Evolutionary conservation across 1,140 invertebrate species (phyloP).

Genomic region (Hylaeus anthracinus): DNA sequence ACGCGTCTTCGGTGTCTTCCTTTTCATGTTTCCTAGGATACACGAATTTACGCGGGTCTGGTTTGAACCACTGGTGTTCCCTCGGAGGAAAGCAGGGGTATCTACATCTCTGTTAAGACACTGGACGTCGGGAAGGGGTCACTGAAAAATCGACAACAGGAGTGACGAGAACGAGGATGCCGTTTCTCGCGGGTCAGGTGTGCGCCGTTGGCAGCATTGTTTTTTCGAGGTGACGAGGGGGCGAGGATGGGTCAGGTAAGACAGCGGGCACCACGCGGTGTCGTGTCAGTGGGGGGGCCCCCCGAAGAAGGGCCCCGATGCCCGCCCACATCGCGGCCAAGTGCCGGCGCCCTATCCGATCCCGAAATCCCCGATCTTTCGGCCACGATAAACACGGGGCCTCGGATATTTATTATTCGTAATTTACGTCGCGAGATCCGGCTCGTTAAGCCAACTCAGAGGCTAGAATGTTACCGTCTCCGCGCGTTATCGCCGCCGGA

Average conservation of each 20-base stretch:
- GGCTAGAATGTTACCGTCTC: conserved; percentile 15
- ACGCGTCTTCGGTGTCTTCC: too few relatives aligned
- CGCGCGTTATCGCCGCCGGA: conserved; percentile 2
- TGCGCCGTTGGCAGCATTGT: conserved; percentile 43
- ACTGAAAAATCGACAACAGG: conserved; percentile 51
- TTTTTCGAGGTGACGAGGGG: conserved; percentile 51
- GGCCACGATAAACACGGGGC: conserved; percentile 66
- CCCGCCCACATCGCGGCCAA: conserved; percentile 72
- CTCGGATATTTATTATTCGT: conserved; percentile 76
- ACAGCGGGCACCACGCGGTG: conserved; percentile 56
- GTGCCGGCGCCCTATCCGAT: conserved; percentile 53
- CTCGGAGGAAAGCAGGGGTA: background rate
- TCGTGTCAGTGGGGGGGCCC: conserved; percentile 56
- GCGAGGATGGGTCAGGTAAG: conserved; percentile 47
- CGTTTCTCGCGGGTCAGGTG: conserved; percentile 47
- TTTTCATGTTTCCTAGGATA: background rate
- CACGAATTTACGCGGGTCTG: background rate
- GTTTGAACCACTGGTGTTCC: too few relatives aligned
- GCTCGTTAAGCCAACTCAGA: conserved; percentile 55
- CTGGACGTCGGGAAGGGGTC: background rate
- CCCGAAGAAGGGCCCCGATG: conserved; percentile 57
- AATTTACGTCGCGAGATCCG: conserved; percentile 70
- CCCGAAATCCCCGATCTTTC: conserved; percentile 70
- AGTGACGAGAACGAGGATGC: conserved; percentile 39
- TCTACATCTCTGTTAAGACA: background rate